Evolutionary conservation across 2,113 vertebrate species (phyloP).

Genomic region (Corapipo altera): DNA sequence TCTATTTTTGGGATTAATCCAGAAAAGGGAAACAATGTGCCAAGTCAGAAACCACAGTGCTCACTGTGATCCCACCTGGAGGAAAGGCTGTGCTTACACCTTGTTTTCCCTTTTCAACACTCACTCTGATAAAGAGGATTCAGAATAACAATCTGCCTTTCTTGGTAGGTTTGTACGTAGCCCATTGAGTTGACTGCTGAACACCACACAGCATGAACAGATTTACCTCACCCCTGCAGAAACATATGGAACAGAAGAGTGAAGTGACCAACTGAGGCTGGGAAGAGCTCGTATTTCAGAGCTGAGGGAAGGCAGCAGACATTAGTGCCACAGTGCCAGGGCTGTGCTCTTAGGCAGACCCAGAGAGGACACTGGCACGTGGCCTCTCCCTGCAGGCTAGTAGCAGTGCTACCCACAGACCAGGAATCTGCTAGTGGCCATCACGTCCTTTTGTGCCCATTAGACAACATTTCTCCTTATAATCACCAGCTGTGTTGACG

Average conservation of each 20-base stretch:
- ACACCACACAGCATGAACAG: not conserved
- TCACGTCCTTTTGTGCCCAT: not conserved
- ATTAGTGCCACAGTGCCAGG: fast-evolving
- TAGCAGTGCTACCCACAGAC: not conserved
- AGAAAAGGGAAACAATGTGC: not conserved
- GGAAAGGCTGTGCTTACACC: not conserved
- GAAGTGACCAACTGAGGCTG: not conserved
- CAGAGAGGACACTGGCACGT: fast-evolving
- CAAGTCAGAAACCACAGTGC: not conserved
- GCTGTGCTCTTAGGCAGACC: not conserved
- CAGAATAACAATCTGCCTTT: not conserved
- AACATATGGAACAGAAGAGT: not conserved
- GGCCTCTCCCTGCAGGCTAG: not conserved
- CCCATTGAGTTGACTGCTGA: not conserved
- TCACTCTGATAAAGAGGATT: not conserved
- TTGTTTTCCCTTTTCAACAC: not conserved
- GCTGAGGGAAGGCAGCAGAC: not conserved
- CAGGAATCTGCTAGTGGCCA: not conserved
- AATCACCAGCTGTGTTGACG: not conserved
- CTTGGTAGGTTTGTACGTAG: not conserved
- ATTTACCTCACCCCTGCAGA: not conserved
- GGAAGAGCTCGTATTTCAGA: fast-evolving
- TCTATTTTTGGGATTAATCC: not conserved
- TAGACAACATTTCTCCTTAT: not conserved
- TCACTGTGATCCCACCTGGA: not conserved